phyloP scores from a whole-genome alignment of 2,113 vertebrate species.

The Argyrosomus japonicus region DNA sequence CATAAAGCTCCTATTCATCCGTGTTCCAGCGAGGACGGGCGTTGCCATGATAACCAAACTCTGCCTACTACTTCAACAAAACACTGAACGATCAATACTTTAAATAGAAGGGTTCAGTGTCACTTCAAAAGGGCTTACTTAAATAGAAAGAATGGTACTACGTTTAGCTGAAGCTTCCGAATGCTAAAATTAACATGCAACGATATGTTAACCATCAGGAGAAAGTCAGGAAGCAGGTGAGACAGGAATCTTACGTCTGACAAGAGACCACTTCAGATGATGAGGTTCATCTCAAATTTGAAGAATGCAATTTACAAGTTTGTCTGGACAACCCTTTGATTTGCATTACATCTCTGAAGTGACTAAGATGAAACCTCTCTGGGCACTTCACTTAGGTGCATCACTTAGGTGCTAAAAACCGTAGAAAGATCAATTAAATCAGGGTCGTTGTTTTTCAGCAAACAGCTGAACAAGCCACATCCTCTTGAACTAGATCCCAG shows the following conservation, averaged over 20 bases:
- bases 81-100: constrained; percentile 15
- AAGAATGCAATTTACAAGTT: background rate
- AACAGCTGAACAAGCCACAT: background rate
- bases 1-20: constrained; percentile 63
- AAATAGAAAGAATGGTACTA: background rate
- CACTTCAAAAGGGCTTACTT: background rate
- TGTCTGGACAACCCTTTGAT: background rate
- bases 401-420: background rate
- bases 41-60: constrained; percentile 35
- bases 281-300: background rate
- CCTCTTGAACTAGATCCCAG: background rate
- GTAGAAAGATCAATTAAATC: background rate
- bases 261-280: background rate
- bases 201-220: too few species aligned
- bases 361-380: background rate
- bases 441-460: background rate
- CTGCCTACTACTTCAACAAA: background rate
- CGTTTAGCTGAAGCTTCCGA: background rate
- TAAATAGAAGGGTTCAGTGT: background rate
- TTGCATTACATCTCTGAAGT: background rate
- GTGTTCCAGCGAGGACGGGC: background rate
- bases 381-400: background rate
- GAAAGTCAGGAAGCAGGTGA: background rate
- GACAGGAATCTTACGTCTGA: background rate
- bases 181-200: background rate